Evolutionary conservation across 2,113 vertebrate species (phyloP).

Genomic region (Poecile atricapillus): DNA sequence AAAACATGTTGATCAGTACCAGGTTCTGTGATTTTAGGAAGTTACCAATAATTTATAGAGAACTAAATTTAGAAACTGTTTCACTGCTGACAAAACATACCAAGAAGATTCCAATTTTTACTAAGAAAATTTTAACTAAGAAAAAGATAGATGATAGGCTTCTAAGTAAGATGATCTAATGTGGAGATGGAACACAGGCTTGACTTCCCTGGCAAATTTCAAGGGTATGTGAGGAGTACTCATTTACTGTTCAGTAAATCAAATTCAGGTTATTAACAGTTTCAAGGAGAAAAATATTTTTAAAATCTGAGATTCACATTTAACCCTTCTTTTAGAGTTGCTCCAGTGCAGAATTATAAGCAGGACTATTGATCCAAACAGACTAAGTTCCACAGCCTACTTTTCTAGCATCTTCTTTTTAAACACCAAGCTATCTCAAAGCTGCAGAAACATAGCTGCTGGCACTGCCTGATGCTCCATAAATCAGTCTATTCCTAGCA

Average conservation of each 20-base stretch:
- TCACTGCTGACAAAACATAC: neutral
- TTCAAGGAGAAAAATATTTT: neutral
- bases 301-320: neutral
- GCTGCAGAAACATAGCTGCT: conserved; percentile 1
- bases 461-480: conserved; percentile 30
- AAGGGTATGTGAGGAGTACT: neutral
- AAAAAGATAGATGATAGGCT: neutral
- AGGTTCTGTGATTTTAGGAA: neutral
- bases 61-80: neutral
- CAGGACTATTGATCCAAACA: neutral
- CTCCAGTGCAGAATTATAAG: neutral
- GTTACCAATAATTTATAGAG: neutral
- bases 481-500: conserved; percentile 45
- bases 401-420: conserved; percentile 34
- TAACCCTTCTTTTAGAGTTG: neutral
- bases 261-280: neutral
- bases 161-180: neutral
- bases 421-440: conserved; percentile 30
- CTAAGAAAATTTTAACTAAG: neutral
- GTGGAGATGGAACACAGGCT: neutral
- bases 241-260: neutral
- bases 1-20: neutral
- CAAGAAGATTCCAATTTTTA: neutral
- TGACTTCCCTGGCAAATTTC: neutral
- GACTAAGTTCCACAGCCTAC: neutral